Percentiles rank a stretch among this genome's conserved stretches.
phyloP scores from a whole-genome alignment of 2,797 vertebrate species.

The Lepidocolaptes lacrymiger region DNA sequence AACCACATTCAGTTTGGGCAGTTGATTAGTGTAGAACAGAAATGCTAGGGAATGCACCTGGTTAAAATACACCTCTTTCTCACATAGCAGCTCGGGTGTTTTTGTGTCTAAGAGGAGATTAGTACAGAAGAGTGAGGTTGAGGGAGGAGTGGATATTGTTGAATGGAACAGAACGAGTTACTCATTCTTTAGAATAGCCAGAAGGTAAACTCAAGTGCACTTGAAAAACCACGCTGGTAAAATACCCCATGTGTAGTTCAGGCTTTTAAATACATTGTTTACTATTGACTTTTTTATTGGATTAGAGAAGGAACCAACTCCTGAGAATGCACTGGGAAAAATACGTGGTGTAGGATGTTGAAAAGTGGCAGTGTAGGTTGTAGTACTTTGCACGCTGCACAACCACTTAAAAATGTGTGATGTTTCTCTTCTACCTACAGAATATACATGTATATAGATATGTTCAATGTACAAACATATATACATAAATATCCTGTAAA shows the following conservation, averaged over 20 bases:
- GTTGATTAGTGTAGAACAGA: not conserved
- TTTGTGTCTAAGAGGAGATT: not conserved
- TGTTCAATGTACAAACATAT: not conserved
- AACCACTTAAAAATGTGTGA: not conserved
- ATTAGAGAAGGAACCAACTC: not conserved
- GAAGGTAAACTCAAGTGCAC: constrained; percentile 24
- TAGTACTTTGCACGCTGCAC: not conserved
- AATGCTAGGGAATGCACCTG: not conserved
- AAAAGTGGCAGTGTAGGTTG: not conserved
- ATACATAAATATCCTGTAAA: not conserved
- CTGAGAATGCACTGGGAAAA: not conserved
- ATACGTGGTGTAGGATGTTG: rapidly evolving
- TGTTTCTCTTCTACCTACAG: not conserved
- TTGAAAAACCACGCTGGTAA: not conserved
- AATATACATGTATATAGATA: not conserved
- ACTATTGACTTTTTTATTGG: not conserved
- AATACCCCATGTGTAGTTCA: not conserved
- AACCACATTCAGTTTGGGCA: not conserved
- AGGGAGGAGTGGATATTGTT: not conserved
- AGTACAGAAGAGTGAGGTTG: not conserved
- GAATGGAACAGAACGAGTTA: not conserved
- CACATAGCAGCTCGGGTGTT: not conserved
- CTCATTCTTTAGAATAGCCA: constrained; percentile 22
- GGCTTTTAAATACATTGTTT: constrained; percentile 10
- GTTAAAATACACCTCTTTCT: not conserved